Evolutionary conservation across 2,888 invertebrate species (phyloP).

Genomic region (Eledona agricola): DNA sequence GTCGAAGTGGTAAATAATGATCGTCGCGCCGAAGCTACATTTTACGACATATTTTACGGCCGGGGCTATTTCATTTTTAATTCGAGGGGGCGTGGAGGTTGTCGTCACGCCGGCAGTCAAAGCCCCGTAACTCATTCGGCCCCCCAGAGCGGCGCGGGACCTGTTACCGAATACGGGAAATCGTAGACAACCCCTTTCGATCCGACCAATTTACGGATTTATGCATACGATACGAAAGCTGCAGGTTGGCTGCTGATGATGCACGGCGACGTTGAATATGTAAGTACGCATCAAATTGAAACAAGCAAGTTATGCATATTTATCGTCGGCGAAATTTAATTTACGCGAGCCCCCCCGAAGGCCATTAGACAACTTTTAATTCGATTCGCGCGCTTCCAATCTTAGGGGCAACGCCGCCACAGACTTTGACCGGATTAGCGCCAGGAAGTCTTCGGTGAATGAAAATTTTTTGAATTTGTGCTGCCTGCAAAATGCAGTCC

Average conservation of each 20-base stretch:
- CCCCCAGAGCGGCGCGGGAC: conserved; percentile 29
- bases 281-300: conserved; percentile 26
- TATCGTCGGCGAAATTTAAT: conserved; percentile 25
- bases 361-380: conserved; percentile 28
- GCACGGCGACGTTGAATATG: conserved; percentile 22
- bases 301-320: conserved; percentile 29
- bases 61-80: conserved; percentile 39
- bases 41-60: conserved; percentile 40
- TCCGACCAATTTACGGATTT: conserved; percentile 14
- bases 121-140: conserved; percentile 36
- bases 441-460: conserved; percentile 2
- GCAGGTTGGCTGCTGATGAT: conserved; percentile 5
- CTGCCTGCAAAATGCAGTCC: no score
- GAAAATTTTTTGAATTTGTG: not conserved
- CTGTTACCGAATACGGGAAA: conserved; percentile 14
- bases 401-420: conserved; percentile 5
- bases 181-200: conserved; percentile 17
- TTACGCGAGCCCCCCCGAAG: conserved; percentile 21
- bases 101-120: conserved; percentile 39
- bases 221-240: conserved; percentile 15
- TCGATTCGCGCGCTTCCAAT: conserved; percentile 22
- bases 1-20: conserved; percentile 29
- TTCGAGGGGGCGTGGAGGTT: conserved; percentile 38
- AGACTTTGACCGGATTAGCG: conserved; percentile 11
- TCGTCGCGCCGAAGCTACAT: conserved; percentile 29